Base-by-base conservation (phyloP, 2,113 vertebrate genomes). In the Mionectes macconnelli region DNA sequence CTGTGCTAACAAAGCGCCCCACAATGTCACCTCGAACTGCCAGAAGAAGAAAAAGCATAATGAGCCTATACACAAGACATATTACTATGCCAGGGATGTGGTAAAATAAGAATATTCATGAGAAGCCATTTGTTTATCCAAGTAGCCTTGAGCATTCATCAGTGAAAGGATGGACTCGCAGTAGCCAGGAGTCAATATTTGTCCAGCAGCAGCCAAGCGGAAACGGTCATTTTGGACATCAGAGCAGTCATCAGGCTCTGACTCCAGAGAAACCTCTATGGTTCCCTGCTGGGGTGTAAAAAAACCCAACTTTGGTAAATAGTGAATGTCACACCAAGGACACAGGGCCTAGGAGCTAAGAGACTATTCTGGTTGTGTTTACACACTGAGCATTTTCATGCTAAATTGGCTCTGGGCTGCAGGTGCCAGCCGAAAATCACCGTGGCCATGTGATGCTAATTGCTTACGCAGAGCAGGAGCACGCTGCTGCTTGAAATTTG, bases 121-220 rank as follows among this genome's bases (percentile, higher is more conserved):
- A 87, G 91, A n/a, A 91, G 44, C 63, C 76, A 86, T 96, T 92
- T 96, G 93, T 95, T 96, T 96, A 96, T 91, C 75, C 93, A 96
- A 96, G 92, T 93, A 93, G 91, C 92, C 90, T 92, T 77, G 79
- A 96, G 93, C 92, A 47, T 14, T 93, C 79, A 90, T 63, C 94
- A 70, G 84, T 72, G 92, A 90, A 92, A 64, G 85, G 87, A 92
- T 5, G 62, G 76, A 57, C 82, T 45, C 0, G 0, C 52, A 21
- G 94, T 72, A 84, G 87, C 85, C 85, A 40, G 8, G 4, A 94
- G 85, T 96, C 96, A 95, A 94, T 95, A 90, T 96, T 91, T 96
- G 60, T 14, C 72, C 76, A 67, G 24, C 49, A 74, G 55, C 74
- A 94, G 30, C 86, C 23, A 56, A 84, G 67, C 8, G 3, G 70